Evolutionary conservation across 2,113 vertebrate species (phyloP).

Genomic region (Nannobrachium achirus): DNA sequence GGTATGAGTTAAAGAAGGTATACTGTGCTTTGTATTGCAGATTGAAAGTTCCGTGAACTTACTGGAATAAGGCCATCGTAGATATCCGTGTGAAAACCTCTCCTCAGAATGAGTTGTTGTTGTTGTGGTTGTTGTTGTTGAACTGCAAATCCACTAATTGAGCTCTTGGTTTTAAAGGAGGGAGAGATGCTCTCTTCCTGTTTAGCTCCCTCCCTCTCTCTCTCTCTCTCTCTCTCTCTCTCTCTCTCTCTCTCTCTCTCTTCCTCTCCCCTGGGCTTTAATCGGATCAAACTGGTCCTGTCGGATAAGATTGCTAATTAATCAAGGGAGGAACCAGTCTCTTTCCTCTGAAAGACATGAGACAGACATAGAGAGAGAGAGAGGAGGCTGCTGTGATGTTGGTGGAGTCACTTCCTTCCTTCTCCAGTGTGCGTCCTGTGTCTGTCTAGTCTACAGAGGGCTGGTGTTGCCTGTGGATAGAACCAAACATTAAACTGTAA

Average conservation of each 20-base stretch:
- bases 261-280: constrained; percentile 59
- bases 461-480: constrained; percentile 27
- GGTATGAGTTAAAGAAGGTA: too few relatives aligned
- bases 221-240: too few relatives aligned
- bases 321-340: constrained; percentile 57
- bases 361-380: constrained; percentile 56
- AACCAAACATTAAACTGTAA: too few relatives aligned
- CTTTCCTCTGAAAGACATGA: constrained; percentile 39
- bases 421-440: constrained; percentile 49
- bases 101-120: constrained; percentile 26
- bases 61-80: background rate
- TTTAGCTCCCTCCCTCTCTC: constrained; percentile 1
- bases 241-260: too few relatives aligned
- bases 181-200: constrained; percentile 38
- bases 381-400: too few relatives aligned
- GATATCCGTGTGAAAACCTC: constrained; percentile 38
- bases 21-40: too few relatives aligned
- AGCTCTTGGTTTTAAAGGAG: constrained; percentile 52
- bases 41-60: too few relatives aligned
- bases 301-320: constrained; percentile 75
- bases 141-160: constrained; percentile 46
- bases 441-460: constrained; percentile 47
- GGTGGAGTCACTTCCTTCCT: constrained; percentile 51
- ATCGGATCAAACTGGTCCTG: constrained; percentile 74
- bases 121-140: constrained; percentile 3